Evolutionary conservation across 2,888 invertebrate species (phyloP).

Genomic region (Leucophenga montana): DNA sequence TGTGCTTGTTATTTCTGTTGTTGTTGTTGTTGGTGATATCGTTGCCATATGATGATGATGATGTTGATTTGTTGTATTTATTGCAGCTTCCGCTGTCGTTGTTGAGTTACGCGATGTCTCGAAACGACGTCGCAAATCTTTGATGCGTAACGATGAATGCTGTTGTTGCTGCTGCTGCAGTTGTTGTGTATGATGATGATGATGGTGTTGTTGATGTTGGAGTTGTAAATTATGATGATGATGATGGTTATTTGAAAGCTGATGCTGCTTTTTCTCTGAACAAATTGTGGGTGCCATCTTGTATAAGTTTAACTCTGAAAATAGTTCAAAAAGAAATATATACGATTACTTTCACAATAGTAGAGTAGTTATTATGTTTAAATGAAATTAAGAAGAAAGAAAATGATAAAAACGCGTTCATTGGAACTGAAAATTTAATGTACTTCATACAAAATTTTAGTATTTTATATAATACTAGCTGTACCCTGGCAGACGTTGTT

Average conservation of each 20-base stretch:
- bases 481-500: too few species aligned
- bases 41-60: conserved; percentile 4
- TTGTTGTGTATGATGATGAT: conserved; percentile 42
- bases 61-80: neutral
- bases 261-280: conserved; percentile 65
- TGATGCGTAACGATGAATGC: conserved; percentile 49
- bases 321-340: too few species aligned
- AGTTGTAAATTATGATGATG: conserved; percentile 24
- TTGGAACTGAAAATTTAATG: too few species aligned
- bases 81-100: conserved; percentile 24
- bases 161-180: conserved; percentile 58
- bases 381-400: too few species aligned
- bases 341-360: too few species aligned
- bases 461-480: too few species aligned
- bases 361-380: too few species aligned
- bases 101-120: conserved; percentile 38
- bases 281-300: conserved; percentile 72
- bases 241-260: conserved; percentile 45
- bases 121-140: conserved; percentile 43
- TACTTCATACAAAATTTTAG: too few species aligned
- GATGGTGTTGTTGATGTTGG: neutral
- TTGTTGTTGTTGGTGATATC: neutral
- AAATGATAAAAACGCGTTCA: too few species aligned
- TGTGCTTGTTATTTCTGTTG: conserved; percentile 30
- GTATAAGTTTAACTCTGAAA: neutral